Evolutionary conservation across 2,113 vertebrate genomes (phyloP).

Genomic region (Xenopus borealis): DNA sequence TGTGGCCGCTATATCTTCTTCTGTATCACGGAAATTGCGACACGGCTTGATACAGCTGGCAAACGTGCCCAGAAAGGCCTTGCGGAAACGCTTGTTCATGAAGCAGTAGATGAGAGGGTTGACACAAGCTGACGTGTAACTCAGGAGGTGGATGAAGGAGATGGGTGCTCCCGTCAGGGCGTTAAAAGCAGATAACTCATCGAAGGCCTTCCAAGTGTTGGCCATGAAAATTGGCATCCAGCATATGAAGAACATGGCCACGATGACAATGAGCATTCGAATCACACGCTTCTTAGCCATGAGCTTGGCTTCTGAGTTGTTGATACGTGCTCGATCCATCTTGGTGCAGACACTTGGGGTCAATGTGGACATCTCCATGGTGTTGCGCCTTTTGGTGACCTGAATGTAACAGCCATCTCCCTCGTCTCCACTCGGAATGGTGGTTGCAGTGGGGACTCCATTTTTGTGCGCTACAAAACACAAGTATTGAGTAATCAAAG

Average conservation of each 20-base stretch:
- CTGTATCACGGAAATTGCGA: slow-evolving; percentile 60
- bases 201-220: slow-evolving; percentile 92
- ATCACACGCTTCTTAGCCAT: slow-evolving; percentile 89
- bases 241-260: slow-evolving; percentile 87
- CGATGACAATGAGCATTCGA: slow-evolving; percentile 91
- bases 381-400: slow-evolving; percentile 61
- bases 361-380: slow-evolving; percentile 80
- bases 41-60: slow-evolving; percentile 64
- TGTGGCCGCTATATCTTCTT: slow-evolving; percentile 68
- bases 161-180: slow-evolving; percentile 84
- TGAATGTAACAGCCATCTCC: slow-evolving; percentile 87
- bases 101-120: slow-evolving; percentile 97
- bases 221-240: slow-evolving; percentile 90
- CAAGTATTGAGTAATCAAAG: background rate
- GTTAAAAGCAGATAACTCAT: slow-evolving; percentile 64
- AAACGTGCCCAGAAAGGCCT: slow-evolving; percentile 77
- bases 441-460: slow-evolving; percentile 30
- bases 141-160: slow-evolving; percentile 89
- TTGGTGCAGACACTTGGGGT: slow-evolving; percentile 47
- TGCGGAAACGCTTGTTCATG: slow-evolving; percentile 95
- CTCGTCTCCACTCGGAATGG: slow-evolving; percentile 60
- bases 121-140: slow-evolving; percentile 84
- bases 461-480: slow-evolving; percentile 62
- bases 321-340: slow-evolving; percentile 67
- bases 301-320: slow-evolving; percentile 79